These are phyloP conservation scores for Oryzias curvinotus DNA, from an alignment of 2,113 vertebrate genomes.

Conservation along the genomic window DNA sequence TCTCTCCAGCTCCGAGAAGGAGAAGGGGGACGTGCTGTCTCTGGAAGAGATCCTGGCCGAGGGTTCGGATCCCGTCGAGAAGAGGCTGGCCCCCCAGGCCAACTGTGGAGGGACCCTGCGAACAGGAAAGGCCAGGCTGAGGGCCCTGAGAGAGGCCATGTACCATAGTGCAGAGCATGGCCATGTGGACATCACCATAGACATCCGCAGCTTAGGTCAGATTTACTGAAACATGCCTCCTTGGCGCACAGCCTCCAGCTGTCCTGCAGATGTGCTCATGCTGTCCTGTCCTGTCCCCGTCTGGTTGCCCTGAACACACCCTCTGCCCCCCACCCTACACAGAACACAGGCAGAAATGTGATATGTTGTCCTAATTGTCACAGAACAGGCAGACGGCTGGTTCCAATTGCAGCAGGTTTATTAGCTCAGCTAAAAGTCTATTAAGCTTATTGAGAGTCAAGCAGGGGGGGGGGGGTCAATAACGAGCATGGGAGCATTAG, in stretches of 20 bases:
- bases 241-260: conserved; percentile 63
- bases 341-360: conserved; percentile 1
- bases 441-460: too few relatives aligned
- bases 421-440: too few relatives aligned
- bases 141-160: conserved; percentile 83
- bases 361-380: not conserved
- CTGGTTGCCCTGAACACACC: conserved; percentile 32
- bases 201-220: conserved; percentile 84
- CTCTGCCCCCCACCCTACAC: conserved; percentile 28
- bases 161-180: conserved; percentile 84
- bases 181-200: conserved; percentile 85
- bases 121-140: conserved; percentile 82
- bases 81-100: conserved; percentile 56
- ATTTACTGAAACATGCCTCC: conserved; percentile 65
- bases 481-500: too few relatives aligned
- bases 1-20: conserved; percentile 78
- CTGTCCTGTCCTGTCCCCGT: conserved; percentile 63
- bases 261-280: conserved; percentile 67
- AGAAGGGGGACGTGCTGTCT: conserved; percentile 79
- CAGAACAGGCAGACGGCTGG: too few relatives aligned
- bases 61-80: conserved; percentile 68
- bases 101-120: conserved; percentile 70
- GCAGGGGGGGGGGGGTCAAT: too few relatives aligned
- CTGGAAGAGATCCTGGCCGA: conserved; percentile 83
- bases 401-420: too few relatives aligned